Conservation (phyloP, 2,888 invertebrate genomes). For the Noctua fimbriata region DNA sequence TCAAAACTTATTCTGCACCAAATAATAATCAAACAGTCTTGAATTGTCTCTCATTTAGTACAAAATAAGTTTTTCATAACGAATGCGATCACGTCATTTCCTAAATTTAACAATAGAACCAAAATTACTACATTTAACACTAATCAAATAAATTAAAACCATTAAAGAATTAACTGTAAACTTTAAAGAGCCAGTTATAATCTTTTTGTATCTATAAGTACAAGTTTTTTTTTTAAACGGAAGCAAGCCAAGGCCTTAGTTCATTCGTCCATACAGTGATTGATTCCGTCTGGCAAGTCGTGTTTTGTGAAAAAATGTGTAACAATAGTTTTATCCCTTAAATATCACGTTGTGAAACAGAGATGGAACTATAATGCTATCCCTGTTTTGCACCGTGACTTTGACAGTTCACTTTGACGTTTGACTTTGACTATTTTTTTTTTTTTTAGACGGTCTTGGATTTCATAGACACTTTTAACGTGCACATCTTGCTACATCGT, state of each 20-base stretch:
- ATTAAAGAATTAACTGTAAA: conserved; percentile 14
- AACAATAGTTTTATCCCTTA: conserved; percentile 2
- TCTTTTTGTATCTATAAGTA: conserved; percentile 26
- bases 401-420: not conserved
- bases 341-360: not conserved
- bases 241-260: conserved; percentile 36
- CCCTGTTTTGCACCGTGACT: not conserved
- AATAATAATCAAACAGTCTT: not conserved
- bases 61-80: not conserved
- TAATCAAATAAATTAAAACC: conserved; percentile 39
- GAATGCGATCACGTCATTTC: not conserved
- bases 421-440: too few relatives aligned
- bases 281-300: conserved; percentile 45
- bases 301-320: conserved; percentile 38
- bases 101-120: not conserved
- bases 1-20: not conserved
- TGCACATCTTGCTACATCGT: too few relatives aligned
- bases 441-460: too few relatives aligned
- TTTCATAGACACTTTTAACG: too few relatives aligned
- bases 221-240: conserved; percentile 50
- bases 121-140: conserved; percentile 3
- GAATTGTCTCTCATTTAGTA: not conserved
- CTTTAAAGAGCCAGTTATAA: conserved; percentile 33
- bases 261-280: conserved; percentile 54
- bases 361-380: not conserved